Evolutionary conservation across 2,888 invertebrate genomes (phyloP), one percentile per base, ranked within the genome.

Genomic region (Aromia moschata): DNA sequence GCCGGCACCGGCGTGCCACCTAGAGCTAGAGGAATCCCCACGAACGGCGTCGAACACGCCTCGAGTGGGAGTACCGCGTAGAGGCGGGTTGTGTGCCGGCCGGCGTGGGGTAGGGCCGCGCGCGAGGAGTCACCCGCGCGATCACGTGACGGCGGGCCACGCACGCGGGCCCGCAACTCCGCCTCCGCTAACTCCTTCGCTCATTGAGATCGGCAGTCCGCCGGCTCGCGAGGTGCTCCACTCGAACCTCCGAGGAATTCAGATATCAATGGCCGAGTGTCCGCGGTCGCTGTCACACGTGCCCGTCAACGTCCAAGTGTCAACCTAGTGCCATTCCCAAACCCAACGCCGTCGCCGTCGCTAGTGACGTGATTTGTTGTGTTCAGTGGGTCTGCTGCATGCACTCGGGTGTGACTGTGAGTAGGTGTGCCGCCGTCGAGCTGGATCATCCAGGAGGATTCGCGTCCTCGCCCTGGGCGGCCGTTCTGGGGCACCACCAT

Each of bases 371-470:
- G 59, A 52, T n/a, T n/a, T n/a, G n/a, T n/a, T n/a, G 61, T 54
- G 67, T 66, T 60, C 68, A 64, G 61, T 69, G 68, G 69, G n/a
- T n/a, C n/a, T n/a, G n/a, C 71, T 74, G 70, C 71, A 77, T 79
- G 78, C 75, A 78, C 76, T 72, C 73, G 60, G 76, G 77, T 78
- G 78, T 76, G 74, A 73, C 72, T 72, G 73, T 71, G 72, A 68
- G 68, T 68, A 67, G 70, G 70, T 60, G 63, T 59, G 62, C 71
- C 72, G 62, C 71, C 72, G 70, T 79, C 79, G 81, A 80, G 75
- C 80, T 92, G 91, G 92, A 92, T 85, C 92, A 92, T 82, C 89
- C 90, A 71, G 87, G 89, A 76, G 85, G 86, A 78, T 81, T 80
- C 67, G 90, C 89, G 62, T 85, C 89, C 76, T 91, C 91, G 80